Evolutionary conservation across 2,888 invertebrate genomes (phyloP).

Genomic region (Thymelicus lineola): DNA sequence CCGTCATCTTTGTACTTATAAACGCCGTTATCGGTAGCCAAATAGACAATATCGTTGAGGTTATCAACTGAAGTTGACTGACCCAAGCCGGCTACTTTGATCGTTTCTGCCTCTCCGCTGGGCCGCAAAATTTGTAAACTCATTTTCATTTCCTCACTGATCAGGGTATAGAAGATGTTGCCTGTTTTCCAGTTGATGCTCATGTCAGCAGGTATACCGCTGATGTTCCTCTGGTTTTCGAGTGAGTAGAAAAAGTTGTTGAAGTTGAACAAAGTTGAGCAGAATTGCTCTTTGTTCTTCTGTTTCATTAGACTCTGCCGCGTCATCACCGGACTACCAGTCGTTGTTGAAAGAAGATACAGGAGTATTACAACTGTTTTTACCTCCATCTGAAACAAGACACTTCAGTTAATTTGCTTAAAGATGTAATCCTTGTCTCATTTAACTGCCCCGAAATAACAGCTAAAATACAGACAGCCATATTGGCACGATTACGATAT

Average conservation of each 20-base stretch:
- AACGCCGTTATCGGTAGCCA: constrained; percentile 79
- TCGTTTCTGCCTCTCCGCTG: constrained; percentile 62
- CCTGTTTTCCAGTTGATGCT: constrained; percentile 74
- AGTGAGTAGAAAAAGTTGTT: constrained; percentile 66
- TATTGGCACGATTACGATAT: too few relatives aligned
- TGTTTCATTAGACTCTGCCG: constrained; percentile 55
- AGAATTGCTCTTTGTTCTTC: constrained; percentile 54
- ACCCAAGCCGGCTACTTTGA: constrained; percentile 72
- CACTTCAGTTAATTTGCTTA: not conserved
- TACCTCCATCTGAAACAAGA: constrained; percentile 64
- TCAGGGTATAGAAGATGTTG: constrained; percentile 70
- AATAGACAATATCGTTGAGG: constrained; percentile 74
- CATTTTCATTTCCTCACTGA: constrained; percentile 77
- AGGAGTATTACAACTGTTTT: constrained; percentile 49
- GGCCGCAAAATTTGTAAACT: constrained; percentile 64
- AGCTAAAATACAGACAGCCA: too few relatives aligned
- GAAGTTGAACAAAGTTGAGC: constrained; percentile 59
- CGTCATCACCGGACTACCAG: constrained; percentile 62
- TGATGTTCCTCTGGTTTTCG: constrained; percentile 58
- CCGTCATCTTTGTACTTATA: constrained; percentile 74
- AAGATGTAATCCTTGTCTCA: not conserved
- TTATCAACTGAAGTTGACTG: constrained; percentile 78
- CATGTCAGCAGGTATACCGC: constrained; percentile 76
- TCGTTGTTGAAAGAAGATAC: constrained; percentile 47
- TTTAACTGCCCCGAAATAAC: not conserved